Evolutionary conservation across 2,797 vertebrate genomes (phyloP).

Genomic region (Catamblyrhynchus diadema): DNA sequence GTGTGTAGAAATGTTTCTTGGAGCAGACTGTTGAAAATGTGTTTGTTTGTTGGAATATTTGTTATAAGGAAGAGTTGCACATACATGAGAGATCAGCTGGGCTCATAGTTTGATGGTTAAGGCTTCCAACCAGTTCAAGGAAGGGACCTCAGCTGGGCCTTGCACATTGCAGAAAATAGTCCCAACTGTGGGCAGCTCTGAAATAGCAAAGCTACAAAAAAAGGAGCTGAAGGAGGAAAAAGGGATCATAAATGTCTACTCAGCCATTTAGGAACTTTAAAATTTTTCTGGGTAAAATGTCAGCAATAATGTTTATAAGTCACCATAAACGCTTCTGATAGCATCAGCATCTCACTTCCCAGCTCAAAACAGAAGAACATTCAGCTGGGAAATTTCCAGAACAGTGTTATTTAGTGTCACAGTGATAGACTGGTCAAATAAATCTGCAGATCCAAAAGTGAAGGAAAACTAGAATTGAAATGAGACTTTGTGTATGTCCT

Average conservation of each 20-base stretch:
- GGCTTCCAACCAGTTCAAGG: neutral
- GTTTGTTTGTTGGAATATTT: neutral
- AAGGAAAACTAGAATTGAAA: neutral
- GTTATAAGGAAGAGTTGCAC: neutral
- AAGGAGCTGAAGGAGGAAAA: neutral
- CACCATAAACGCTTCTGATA: neutral
- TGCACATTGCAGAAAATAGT: neutral
- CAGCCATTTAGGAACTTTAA: neutral
- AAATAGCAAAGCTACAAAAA: neutral
- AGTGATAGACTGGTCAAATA: neutral
- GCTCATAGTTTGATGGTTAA: neutral
- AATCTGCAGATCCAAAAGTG: neutral
- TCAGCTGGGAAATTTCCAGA: neutral
- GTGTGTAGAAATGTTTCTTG: neutral
- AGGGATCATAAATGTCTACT: neutral
- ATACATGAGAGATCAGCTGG: neutral
- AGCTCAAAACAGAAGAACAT: neutral
- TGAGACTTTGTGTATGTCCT: neutral
- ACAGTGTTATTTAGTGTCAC: neutral
- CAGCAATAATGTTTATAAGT: neutral
- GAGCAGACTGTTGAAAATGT: neutral
- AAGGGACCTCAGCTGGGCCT: neutral
- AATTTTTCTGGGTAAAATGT: neutral
- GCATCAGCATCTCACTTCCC: neutral
- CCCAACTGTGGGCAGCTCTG: neutral